Evolutionary conservation across 2,797 vertebrate species (phyloP), one percentile per base, ranked within the genome.

Genomic region (Macroramphosus scolopax): DNA sequence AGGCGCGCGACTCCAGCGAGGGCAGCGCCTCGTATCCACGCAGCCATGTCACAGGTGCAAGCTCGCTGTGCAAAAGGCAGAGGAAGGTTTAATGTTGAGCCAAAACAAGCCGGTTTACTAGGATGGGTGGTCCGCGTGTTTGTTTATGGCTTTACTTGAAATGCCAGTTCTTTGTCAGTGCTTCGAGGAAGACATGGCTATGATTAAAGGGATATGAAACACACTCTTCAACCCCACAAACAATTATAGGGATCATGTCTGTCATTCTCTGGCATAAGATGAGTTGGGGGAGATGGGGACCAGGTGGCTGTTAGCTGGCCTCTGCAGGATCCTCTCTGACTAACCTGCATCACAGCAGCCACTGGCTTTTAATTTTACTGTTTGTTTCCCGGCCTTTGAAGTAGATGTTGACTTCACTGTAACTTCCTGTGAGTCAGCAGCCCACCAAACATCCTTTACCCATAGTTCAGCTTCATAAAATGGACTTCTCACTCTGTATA

Each of bases 11-110:
- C n/a, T n/a, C n/a, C 8, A 9, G 65, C 69, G 18, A 61, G 51
- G 85, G 85, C 79, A 33, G 46, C 72, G 78, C 78, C 72, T 83
- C 80, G 67, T 65, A 59, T 80, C 82, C 83, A 68, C 67, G 66
- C 77, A 69, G 78, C 75, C 63, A 55, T 75, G 67, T 57, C 75
- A 83, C 90, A 91, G 90, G 89, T 93, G 88, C 88, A 85, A n/a
- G n/a, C n/a, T n/a, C n/a, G n/a, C n/a, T n/a, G n/a, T n/a, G n/a
- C n/a, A n/a, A n/a, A 69, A 34, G 38, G 39, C 53, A 54, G 45
- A 67, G 55, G 63, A 72, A 63, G 80, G 74, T 64, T 81, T 75
- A 75, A 77, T 73, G 72, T 77, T 75, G 56, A 68, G 78, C 82
- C 80, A 81, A 87, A 84, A 87, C 68, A 84, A 80, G 79, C 66